Evolutionary conservation across 2,113 vertebrate genomes (phyloP).

Genomic region (Tauraco erythrolophus): DNA sequence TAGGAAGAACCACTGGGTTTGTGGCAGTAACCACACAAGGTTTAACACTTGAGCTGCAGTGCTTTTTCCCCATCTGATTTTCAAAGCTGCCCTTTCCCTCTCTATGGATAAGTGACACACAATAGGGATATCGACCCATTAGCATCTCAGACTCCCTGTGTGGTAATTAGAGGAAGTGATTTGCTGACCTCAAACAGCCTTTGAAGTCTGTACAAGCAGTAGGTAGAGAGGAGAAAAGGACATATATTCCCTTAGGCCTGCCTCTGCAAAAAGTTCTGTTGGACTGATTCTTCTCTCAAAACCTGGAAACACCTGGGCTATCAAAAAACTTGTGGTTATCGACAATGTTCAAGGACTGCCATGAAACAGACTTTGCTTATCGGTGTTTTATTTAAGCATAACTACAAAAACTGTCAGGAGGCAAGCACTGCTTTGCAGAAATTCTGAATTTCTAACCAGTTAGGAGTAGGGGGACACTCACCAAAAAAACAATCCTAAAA

Average conservation of each 20-base stretch:
- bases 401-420: not conserved
- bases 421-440: not conserved
- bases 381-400: not conserved
- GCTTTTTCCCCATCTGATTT: not conserved
- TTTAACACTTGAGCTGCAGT: not conserved
- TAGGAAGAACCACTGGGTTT: not conserved
- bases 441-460: not conserved
- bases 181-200: conserved; percentile 8
- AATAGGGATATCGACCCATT: not conserved
- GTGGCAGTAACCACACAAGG: not conserved
- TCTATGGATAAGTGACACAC: not conserved
- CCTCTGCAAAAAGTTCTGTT: not conserved
- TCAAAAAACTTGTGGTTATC: not conserved
- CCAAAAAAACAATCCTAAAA: not conserved
- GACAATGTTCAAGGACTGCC: not conserved
- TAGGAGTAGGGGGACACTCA: not conserved
- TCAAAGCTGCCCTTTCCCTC: not conserved
- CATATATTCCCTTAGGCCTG: not conserved
- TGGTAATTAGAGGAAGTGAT: conserved; percentile 16
- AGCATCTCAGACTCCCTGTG: not conserved
- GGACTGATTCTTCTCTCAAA: not conserved
- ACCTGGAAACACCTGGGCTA: not conserved
- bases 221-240: not conserved
- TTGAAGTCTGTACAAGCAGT: not conserved
- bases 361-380: not conserved